Evolutionary conservation across 2,888 invertebrate species (phyloP).

Genomic region (Agrenia bidenticulata): DNA sequence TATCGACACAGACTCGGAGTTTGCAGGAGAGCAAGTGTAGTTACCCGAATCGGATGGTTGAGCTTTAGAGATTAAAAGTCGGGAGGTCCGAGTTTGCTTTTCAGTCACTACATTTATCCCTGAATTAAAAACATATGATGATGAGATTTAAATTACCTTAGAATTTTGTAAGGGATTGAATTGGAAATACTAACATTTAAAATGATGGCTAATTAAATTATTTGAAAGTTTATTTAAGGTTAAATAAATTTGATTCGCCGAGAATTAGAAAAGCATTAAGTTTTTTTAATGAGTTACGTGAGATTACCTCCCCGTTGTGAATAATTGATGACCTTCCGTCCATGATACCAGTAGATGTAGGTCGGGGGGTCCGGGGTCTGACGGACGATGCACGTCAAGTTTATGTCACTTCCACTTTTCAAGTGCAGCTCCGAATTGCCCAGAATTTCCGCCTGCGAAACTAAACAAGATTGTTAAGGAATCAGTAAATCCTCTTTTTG

Average conservation of each 20-base stretch:
- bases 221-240: no score
- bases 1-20: constrained; percentile 75
- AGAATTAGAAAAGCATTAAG: no score
- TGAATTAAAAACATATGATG: constrained; percentile 25
- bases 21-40: constrained; percentile 71
- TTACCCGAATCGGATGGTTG: constrained; percentile 74
- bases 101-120: constrained; percentile 82
- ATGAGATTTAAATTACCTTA: no score
- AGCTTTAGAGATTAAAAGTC: constrained; percentile 79
- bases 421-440: constrained; percentile 83
- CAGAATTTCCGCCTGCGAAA: constrained; percentile 84
- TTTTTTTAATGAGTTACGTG: no score
- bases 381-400: constrained; percentile 72
- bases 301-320: constrained; percentile 60
- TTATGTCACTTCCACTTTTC: constrained; percentile 86
- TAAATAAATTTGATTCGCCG: no score
- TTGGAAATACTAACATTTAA: no score
- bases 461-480: no score
- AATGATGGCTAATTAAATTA: no score
- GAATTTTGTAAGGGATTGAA: no score
- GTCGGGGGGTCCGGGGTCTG: constrained; percentile 80
- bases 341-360: constrained; percentile 67
- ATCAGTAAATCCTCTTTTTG: no score
- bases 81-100: constrained; percentile 78
- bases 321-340: constrained; percentile 63